These are phyloP conservation scores for Dendrolimus houi DNA, from an alignment of 2,888 invertebrate genomes.

Conservation along the genomic window DNA sequence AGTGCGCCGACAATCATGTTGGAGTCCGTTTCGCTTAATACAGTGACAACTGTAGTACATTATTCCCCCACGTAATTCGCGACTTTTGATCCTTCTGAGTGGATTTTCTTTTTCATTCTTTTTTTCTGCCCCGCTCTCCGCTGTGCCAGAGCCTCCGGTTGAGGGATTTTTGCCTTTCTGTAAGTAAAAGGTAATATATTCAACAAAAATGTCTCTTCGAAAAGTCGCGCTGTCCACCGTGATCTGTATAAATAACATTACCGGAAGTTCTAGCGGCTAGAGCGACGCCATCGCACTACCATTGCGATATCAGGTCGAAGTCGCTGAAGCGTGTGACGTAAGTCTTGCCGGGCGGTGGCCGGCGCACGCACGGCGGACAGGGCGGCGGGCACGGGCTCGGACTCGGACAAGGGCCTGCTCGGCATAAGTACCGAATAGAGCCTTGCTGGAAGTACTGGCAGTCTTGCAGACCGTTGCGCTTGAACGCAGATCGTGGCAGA, in stretches of 20 bases:
- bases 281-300: slow-evolving; percentile 41
- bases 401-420: slow-evolving; percentile 42
- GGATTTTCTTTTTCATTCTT: slow-evolving; percentile 59
- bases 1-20: slow-evolving; percentile 74
- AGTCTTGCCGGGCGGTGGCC: slow-evolving; percentile 65
- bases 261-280: slow-evolving; percentile 32
- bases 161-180: slow-evolving; percentile 48
- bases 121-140: slow-evolving; percentile 54
- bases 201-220: slow-evolving; percentile 1
- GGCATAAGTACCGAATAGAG: slow-evolving; percentile 67
- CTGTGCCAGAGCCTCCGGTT: slow-evolving; percentile 32
- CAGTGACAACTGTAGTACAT: slow-evolving; percentile 77
- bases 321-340: slow-evolving; percentile 69
- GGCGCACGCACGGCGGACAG: slow-evolving; percentile 67
- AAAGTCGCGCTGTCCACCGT: slow-evolving; percentile 43
- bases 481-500: slow-evolving; percentile 70
- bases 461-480: slow-evolving; percentile 70
- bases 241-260: slow-evolving; percentile 39
- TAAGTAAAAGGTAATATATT: slow-evolving; percentile 18
- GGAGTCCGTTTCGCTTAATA: slow-evolving; percentile 76
- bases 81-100: slow-evolving; percentile 63
- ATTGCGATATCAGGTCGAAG: slow-evolving; percentile 64
- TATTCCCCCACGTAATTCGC: slow-evolving; percentile 72
- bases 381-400: slow-evolving; percentile 50
- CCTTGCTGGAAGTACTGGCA: slow-evolving; percentile 71